These are phyloP conservation scores for Conops quadrifasciatus DNA, from an alignment of 2,888 invertebrate genomes.

Conservation along the genomic window DNA sequence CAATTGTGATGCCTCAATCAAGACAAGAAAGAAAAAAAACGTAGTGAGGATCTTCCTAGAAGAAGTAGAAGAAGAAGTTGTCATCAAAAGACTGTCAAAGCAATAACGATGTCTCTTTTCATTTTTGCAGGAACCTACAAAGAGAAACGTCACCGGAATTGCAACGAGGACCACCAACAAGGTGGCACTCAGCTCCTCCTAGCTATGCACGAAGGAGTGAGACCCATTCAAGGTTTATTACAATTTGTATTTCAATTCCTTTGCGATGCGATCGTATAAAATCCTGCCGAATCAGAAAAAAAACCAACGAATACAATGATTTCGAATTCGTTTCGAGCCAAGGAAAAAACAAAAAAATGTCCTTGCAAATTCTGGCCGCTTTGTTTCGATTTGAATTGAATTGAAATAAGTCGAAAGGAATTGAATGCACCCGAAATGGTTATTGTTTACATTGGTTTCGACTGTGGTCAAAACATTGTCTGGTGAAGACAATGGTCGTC, in stretches of 20 bases:
- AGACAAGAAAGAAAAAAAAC: background rate
- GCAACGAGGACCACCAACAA: slow-evolving; percentile 23
- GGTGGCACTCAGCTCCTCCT: background rate
- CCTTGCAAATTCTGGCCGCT: slow-evolving; percentile 26
- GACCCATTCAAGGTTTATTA: background rate
- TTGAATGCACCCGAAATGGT: slow-evolving; percentile 7
- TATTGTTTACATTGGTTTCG: slow-evolving; percentile 44
- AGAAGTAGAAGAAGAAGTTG: slow-evolving; percentile 28
- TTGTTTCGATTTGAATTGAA: slow-evolving; percentile 29
- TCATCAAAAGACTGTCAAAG: background rate
- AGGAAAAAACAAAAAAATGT: slow-evolving; percentile 3
- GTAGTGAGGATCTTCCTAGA: slow-evolving; percentile 6
- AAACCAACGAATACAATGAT: background rate
- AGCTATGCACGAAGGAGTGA: background rate
- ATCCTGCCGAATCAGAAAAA: background rate
- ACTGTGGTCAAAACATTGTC: slow-evolving; percentile 46
- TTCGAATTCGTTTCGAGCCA: too few species aligned
- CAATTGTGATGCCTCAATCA: slow-evolving; percentile 25
- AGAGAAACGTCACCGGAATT: slow-evolving; percentile 16
- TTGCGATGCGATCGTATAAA: slow-evolving; percentile 15
- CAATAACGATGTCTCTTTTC: background rate
- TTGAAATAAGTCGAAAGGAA: background rate
- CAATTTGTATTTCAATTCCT: background rate
- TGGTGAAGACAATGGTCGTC: slow-evolving; percentile 33
- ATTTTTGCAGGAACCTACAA: background rate